Percentiles rank a stretch among this genome's conserved stretches.
Evolutionary conservation across 37 sponge, comb jelly and placozoan species (phyloP).

Genomic region (Chondrosia reniformis): DNA sequence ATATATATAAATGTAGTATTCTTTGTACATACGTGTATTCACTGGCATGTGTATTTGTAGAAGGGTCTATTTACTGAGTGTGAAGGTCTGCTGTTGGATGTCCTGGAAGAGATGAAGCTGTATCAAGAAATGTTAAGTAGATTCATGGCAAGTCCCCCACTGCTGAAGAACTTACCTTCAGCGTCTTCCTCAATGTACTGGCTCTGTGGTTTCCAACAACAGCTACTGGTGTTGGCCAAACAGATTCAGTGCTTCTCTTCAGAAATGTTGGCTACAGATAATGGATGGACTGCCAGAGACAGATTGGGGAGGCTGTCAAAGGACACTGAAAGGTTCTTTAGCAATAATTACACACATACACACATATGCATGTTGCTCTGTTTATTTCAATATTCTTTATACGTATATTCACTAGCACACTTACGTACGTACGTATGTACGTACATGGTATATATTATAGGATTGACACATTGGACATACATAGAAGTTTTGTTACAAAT

Average conservation of each 20-base stretch:
- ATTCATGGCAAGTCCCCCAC: conserved; percentile 31
- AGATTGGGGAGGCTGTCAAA: conserved; percentile 9
- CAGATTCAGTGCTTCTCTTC: conserved; percentile 41
- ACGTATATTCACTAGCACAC: neutral
- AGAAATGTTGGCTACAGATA: conserved; percentile 66
- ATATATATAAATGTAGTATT: neutral
- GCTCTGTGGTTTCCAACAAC: conserved; percentile 58
- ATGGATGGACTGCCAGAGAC: conserved; percentile 72
- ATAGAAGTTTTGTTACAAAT: neutral
- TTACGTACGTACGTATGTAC: neutral
- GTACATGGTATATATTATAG: too few species aligned
- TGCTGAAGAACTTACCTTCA: conserved; percentile 60
- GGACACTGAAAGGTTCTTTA: conserved; percentile 21
- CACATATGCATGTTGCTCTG: neutral
- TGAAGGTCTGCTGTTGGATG: neutral
- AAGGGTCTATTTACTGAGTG: neutral
- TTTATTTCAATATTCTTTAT: neutral
- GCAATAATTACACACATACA: neutral
- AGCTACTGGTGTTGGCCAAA: conserved; percentile 48
- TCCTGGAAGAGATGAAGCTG: conserved; percentile 16
- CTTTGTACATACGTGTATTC: neutral
- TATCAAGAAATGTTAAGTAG: conserved; percentile 34
- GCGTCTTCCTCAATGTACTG: conserved; percentile 60
- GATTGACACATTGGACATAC: neutral
- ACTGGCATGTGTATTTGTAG: neutral